A percentile compares a stretch with the other conserved stretches of the same genome.
Evolutionary conservation across 2,888 invertebrate species (phyloP).

Genomic region (Phymatocera aterrima): DNA sequence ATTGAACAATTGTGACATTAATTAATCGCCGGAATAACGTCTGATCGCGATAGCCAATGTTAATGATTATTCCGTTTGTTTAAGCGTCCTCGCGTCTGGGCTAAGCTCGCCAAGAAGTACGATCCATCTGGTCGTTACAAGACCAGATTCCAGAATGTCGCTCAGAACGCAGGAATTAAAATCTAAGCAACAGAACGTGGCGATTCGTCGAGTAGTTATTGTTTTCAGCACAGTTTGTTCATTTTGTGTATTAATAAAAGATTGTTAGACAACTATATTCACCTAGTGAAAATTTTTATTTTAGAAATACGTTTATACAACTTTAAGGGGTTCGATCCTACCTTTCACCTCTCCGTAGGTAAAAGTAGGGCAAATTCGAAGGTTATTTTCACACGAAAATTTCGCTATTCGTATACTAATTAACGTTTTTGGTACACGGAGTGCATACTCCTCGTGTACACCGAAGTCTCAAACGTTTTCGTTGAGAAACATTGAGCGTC

Average conservation of each 20-base stretch:
- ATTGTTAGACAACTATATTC: constrained; percentile 29
- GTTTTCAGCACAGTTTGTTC: neutral
- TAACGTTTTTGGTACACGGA: no score
- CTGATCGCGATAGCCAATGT: no score
- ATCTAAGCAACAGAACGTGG: constrained; percentile 52
- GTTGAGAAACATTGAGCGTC: no score
- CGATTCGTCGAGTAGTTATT: constrained; percentile 16
- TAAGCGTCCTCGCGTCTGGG: constrained; percentile 78
- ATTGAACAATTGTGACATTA: neutral
- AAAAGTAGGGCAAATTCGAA: no score
- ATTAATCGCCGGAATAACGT: no score
- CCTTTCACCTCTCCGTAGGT: no score
- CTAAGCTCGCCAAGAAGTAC: constrained; percentile 80
- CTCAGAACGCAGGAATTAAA: constrained; percentile 64
- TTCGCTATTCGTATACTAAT: no score
- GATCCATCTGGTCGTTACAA: constrained; percentile 83
- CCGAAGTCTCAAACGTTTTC: no score
- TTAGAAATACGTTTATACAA: no score
- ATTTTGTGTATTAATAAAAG: constrained; percentile 21
- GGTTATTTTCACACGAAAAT: no score
- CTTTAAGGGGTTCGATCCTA: no score
- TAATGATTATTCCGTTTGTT: constrained; percentile 37
- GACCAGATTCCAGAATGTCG: constrained; percentile 80
- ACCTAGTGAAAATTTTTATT: neutral
- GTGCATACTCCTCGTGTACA: no score